Evolutionary conservation across 1,140 invertebrate genomes (phyloP), one percentile per base, ranked within the genome.

Genomic region (Plectrocnemia conspersa): DNA sequence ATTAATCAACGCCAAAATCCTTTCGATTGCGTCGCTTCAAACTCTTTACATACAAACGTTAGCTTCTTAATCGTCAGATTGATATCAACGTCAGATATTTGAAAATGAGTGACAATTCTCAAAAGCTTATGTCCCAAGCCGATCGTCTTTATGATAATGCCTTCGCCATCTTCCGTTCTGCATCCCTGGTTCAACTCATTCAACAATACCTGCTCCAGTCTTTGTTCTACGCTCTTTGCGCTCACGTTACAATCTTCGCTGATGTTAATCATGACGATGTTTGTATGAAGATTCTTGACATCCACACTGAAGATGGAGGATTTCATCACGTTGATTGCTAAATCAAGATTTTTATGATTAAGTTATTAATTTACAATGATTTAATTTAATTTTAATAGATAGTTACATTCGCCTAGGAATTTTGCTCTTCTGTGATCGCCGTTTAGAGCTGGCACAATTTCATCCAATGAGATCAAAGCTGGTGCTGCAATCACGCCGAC

Each of bases 401-500:
- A 60, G 6, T 71, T 74, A 82, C 89, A 82, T 69, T 79, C 69
- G 1, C 86, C 91, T 22, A 97, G 77, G 41, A 68, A 66, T 24
- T 70, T 69, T 0, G 89, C 83, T 42, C 82, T 78, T 40, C 76
- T 68, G 69, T 98, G 93, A 72, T 97, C 93, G 0, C 81, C 69
- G 2, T 62, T 63, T 16, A 97, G 72, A 29, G 79, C 71, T 0
- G 86, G 82, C 1, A 86, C 77, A 49, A 85, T 82, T 49, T 86
- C 78, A 11, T 93, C 84, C 7, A 97, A 64, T 0, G 89, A 86
- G 9, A 91, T 82, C 0, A 94, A 62, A 2, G 91, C 92, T 15
- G 92, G 87, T 0, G 91, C 92, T 1, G 93, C 94, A 5, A 97
- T 65, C 21, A 96, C 75, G 4, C 95, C 95, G 15, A 77, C 81